These are phyloP conservation scores for Poeciliopsis presidionis DNA, from an alignment of 2,797 vertebrate genomes.

Conservation along the genomic window DNA sequence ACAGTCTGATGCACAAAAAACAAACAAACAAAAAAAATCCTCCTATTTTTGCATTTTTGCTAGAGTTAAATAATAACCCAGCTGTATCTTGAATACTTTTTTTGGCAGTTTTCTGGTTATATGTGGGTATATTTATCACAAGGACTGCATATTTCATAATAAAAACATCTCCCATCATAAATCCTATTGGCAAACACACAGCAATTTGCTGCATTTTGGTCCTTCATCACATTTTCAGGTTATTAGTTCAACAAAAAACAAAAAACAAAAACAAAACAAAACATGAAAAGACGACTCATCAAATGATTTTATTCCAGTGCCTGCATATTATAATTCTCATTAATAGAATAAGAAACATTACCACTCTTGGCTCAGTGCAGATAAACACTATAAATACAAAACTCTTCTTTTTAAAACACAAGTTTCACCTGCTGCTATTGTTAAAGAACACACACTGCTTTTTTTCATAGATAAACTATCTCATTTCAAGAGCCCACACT, in stretches of 20 bases:
- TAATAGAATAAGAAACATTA: conserved; percentile 40
- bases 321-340: conserved; percentile 40
- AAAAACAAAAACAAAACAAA: background rate
- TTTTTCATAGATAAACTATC: conserved; percentile 43
- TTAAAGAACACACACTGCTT: conserved; percentile 59
- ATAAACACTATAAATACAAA: conserved; percentile 67
- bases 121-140: background rate
- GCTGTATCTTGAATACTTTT: conserved; percentile 23
- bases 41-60: conserved; percentile 35
- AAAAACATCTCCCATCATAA: conserved; percentile 28
- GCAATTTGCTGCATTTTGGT: conserved; percentile 28
- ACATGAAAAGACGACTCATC: conserved; percentile 21
- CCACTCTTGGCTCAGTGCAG: conserved; percentile 54
- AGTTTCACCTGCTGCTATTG: conserved; percentile 54
- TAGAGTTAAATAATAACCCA: conserved; percentile 24
- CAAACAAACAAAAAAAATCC: conserved; percentile 20
- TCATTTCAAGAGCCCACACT: conserved; percentile 52
- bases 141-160: conserved; percentile 14
- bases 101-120: conserved; percentile 23
- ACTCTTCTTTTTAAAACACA: conserved; percentile 60
- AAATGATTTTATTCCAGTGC: conserved; percentile 40
- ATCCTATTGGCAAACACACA: background rate
- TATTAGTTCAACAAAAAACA: conserved; percentile 2
- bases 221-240: conserved; percentile 17
- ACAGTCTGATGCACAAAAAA: conserved; percentile 45